phyloP scores from a whole-genome alignment of 2,888 invertebrate species.

The Calameuta idolon region DNA sequence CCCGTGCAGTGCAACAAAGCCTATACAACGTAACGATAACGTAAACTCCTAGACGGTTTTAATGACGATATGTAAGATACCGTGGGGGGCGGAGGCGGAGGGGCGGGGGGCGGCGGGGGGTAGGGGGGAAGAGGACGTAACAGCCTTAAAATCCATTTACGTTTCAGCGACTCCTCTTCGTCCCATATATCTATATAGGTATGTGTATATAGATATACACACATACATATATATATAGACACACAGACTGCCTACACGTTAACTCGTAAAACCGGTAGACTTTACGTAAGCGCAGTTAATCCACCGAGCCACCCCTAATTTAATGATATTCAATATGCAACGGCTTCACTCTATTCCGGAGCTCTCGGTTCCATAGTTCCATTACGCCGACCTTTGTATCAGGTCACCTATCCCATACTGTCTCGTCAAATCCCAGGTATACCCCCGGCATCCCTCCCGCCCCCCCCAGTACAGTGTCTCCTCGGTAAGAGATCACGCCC shows the following conservation, averaged over 20 bases:
- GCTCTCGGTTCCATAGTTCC: slow-evolving; percentile 12
- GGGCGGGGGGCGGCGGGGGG: slow-evolving; percentile 6
- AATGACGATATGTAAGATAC: neutral
- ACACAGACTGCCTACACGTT: slow-evolving; percentile 27
- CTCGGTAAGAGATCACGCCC: neutral
- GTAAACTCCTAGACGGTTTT: neutral
- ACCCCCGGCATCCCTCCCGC: neutral
- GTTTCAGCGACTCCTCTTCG: neutral
- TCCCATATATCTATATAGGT: neutral
- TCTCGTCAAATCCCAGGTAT: neutral
- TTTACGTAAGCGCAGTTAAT: slow-evolving; percentile 43
- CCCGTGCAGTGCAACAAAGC: neutral
- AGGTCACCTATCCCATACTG: slow-evolving; percentile 9
- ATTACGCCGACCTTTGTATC: slow-evolving; percentile 40
- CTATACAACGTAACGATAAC: neutral
- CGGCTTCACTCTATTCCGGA: neutral
- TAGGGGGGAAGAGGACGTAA: slow-evolving; percentile 18
- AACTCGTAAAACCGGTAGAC: slow-evolving; percentile 43
- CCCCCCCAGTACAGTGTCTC: neutral
- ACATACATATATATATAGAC: neutral
- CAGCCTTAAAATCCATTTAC: slow-evolving; percentile 2
- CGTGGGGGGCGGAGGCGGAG: slow-evolving; percentile 13
- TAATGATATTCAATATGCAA: slow-evolving; percentile 51
- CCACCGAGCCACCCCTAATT: slow-evolving; percentile 45
- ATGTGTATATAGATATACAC: neutral